Conservation (phyloP, 2,888 invertebrate species). For the Scaptomyza flava region DNA sequence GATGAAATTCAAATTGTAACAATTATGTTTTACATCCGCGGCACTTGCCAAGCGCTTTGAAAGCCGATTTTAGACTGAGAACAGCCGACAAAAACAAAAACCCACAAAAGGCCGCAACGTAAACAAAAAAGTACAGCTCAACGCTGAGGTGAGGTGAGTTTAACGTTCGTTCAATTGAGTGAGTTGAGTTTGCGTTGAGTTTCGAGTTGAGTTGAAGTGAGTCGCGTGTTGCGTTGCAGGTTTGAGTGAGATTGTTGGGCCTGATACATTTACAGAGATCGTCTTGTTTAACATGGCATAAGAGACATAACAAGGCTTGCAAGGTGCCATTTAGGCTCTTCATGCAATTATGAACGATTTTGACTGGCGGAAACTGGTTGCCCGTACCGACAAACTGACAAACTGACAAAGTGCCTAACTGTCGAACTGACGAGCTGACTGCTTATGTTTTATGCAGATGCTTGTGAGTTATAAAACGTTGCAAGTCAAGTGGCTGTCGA, state of each 20-base stretch:
- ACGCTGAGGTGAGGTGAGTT: slow-evolving; percentile 26
- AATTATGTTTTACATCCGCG: slow-evolving; percentile 50
- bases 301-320: slow-evolving; percentile 64
- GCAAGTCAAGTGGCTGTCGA: slow-evolving; percentile 39
- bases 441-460: slow-evolving; percentile 47
- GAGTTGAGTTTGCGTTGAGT: slow-evolving; percentile 11
- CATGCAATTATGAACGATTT: slow-evolving; percentile 73
- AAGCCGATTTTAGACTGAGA: slow-evolving; percentile 83
- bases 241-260: slow-evolving; percentile 11
- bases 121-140: slow-evolving; percentile 30
- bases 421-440: slow-evolving; percentile 1
- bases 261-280: slow-evolving; percentile 42
- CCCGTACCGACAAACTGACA: slow-evolving; percentile 10
- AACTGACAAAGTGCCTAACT: slow-evolving; percentile 19
- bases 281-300: slow-evolving; percentile 52
- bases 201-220: slow-evolving; percentile 16
- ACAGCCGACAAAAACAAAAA: slow-evolving; percentile 49
- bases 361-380: slow-evolving; percentile 62
- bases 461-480: slow-evolving; percentile 7
- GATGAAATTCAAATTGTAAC: not conserved
- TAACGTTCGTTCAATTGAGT: not conserved
- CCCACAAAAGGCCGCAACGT: slow-evolving; percentile 29
- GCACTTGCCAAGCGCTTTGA: slow-evolving; percentile 69
- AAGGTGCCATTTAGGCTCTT: slow-evolving; percentile 65
- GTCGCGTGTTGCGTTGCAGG: slow-evolving; percentile 7